Percentiles rank a stretch among this genome's conserved stretches.
phyloP scores from a whole-genome alignment of 1,140 invertebrate genomes.

The Chionoecetes opilio region DNA sequence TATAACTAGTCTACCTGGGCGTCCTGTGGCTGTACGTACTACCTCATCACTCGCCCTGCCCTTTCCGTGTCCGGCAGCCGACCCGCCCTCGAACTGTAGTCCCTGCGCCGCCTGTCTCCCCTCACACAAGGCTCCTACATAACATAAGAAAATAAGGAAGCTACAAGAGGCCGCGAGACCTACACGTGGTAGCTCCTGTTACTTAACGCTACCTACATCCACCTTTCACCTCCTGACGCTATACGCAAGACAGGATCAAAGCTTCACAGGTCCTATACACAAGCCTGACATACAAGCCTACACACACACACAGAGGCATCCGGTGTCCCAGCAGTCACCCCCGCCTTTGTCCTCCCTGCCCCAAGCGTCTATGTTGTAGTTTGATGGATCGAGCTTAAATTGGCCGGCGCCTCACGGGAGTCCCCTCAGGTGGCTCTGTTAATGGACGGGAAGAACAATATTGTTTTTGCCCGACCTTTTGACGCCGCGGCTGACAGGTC shows the following conservation, averaged over 20 bases:
- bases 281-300: not conserved
- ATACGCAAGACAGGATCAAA: not conserved
- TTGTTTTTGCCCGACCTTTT: slow-evolving; percentile 19
- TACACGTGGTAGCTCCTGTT: too few relatives aligned
- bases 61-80: not conserved
- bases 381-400: slow-evolving; percentile 30
- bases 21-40: not conserved
- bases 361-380: not conserved
- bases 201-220: too few relatives aligned
- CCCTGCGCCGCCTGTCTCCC: not conserved
- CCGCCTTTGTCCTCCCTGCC: not conserved
- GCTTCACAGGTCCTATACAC: not conserved
- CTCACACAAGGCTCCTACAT: too few relatives aligned
- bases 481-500: not conserved
- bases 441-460: slow-evolving; percentile 47
- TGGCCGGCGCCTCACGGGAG: not conserved
- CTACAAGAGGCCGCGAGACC: too few relatives aligned
- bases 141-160: too few relatives aligned
- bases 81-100: not conserved
- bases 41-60: not conserved
- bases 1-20: not conserved
- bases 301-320: not conserved
- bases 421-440: slow-evolving; percentile 3
- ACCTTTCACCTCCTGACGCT: too few relatives aligned
- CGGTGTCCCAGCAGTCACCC: not conserved